Conservation (phyloP, 2,888 invertebrate species). For the Phorcus lineatus region DNA sequence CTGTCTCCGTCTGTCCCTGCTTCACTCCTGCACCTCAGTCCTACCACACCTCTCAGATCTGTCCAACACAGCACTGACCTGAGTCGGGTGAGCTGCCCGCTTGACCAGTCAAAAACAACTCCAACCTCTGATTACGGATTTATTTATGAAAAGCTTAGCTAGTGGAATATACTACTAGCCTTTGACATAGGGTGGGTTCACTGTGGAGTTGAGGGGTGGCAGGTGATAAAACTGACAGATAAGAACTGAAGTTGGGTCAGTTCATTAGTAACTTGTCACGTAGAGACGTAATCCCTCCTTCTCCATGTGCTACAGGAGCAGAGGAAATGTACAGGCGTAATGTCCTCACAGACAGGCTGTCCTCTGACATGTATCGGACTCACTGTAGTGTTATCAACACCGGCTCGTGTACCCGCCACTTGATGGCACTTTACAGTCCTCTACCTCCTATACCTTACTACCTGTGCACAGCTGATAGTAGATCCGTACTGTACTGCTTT, state of each 20-base stretch:
- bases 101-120: slow-evolving; percentile 23
- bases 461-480: no score
- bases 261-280: background rate
- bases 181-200: slow-evolving; percentile 15
- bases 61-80: background rate
- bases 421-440: background rate
- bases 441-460: background rate
- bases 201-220: background rate
- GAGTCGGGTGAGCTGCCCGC: background rate
- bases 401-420: background rate
- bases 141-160: slow-evolving; percentile 13
- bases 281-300: background rate
- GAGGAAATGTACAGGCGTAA: no score
- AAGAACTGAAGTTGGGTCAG: background rate
- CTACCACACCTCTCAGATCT: background rate
- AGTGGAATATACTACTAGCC: slow-evolving; percentile 1
- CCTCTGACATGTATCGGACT: background rate
- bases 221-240: slow-evolving; percentile 16
- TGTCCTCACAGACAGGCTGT: no score
- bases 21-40: background rate
- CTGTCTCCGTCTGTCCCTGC: background rate
- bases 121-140: slow-evolving; percentile 1
- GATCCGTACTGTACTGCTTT: no score
- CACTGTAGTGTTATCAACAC: slow-evolving; percentile 11
- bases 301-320: background rate